Percentiles rank a stretch among this genome's conserved stretches.
phyloP scores from a whole-genome alignment of 2,113 vertebrate species.

The Malurus cyaneus region DNA sequence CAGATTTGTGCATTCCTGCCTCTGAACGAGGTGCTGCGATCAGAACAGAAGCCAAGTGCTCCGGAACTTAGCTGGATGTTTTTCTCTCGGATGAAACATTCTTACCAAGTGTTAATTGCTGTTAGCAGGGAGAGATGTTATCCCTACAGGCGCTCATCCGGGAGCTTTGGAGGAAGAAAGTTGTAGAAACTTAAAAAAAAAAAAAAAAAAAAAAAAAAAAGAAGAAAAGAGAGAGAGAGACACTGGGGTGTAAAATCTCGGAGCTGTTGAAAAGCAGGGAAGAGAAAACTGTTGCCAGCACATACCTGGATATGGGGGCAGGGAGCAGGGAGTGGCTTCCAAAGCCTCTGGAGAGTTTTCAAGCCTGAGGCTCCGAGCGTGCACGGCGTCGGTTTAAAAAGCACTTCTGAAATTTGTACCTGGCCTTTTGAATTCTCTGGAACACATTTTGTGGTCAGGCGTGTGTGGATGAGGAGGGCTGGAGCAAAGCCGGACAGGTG shows the following conservation, averaged over 20 bases:
- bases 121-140: constrained; percentile 13
- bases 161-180: not conserved
- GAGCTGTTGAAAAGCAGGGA: not conserved
- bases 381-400: not conserved
- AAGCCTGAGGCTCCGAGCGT: not conserved
- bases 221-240: too few relatives aligned
- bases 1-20: not conserved
- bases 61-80: not conserved
- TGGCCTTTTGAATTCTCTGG: not conserved
- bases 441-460: not conserved
- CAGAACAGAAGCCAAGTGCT: not conserved
- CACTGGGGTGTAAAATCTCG: not conserved
- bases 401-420: not conserved
- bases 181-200: too few relatives aligned
- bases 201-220: too few relatives aligned
- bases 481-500: not conserved
- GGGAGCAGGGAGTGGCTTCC: not conserved
- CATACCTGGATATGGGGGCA: constrained; percentile 16
- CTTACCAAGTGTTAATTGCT: constrained; percentile 46
- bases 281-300: constrained; percentile 31
- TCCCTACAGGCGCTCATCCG: constrained; percentile 22
- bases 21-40: not conserved
- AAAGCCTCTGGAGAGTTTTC: not conserved
- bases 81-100: not conserved
- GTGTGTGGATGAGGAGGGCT: not conserved